Evolutionary conservation across 2,888 invertebrate species (phyloP).

Genomic region (Pecten maximus): DNA sequence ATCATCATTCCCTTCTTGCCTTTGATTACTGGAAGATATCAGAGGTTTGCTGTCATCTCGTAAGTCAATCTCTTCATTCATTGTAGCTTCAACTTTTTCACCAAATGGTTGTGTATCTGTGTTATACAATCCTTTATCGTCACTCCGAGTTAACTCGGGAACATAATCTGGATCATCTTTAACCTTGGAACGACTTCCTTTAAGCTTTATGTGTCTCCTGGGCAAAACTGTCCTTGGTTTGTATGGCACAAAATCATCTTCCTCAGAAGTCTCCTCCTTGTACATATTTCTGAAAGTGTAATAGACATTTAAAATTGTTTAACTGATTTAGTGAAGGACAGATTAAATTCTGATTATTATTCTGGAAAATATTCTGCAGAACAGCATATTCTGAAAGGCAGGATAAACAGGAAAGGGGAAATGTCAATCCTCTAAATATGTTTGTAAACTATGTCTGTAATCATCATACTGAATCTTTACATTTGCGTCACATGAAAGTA

Average conservation of each 20-base stretch:
- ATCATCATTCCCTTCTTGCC: not conserved
- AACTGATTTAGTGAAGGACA: too few relatives aligned
- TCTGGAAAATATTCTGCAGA: too few relatives aligned
- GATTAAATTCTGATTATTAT: too few relatives aligned
- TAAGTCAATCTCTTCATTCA: not conserved
- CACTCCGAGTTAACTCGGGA: not conserved
- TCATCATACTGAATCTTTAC: too few relatives aligned
- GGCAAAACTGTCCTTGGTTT: not conserved
- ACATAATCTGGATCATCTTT: slow-evolving; percentile 54
- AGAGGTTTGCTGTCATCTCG: not conserved
- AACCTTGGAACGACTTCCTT: slow-evolving; percentile 52
- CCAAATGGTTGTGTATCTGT: not conserved
- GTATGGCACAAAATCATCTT: slow-evolving; percentile 8
- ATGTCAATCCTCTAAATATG: too few relatives aligned
- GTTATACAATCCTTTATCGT: not conserved
- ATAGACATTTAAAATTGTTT: not conserved
- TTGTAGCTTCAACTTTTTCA: not conserved
- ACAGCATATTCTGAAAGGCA: too few relatives aligned
- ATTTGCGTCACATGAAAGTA: too few relatives aligned
- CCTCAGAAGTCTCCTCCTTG: not conserved
- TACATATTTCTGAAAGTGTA: not conserved
- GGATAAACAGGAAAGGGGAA: too few relatives aligned
- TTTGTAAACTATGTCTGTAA: too few relatives aligned
- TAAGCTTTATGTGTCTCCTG: not conserved
- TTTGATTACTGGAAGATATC: not conserved